Evolutionary conservation across 2,113 vertebrate species (phyloP).

Genomic region (Zosterops lateralis): DNA sequence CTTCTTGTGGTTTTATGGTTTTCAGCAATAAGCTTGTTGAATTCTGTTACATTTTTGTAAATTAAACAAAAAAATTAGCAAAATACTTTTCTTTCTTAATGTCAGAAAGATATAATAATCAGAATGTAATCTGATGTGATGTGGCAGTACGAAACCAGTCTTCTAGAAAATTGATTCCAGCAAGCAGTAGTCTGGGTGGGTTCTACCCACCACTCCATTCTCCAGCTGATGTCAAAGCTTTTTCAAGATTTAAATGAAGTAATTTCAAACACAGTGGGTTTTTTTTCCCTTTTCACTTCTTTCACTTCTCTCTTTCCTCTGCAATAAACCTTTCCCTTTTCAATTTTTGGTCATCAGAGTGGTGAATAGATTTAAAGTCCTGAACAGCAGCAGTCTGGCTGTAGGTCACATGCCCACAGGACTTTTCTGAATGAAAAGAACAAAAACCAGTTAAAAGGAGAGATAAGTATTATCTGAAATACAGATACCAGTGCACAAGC

Average conservation of each 20-base stretch:
- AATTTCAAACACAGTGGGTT: background rate
- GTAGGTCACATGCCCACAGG: background rate
- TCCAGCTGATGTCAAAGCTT: background rate
- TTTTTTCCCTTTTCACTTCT: background rate
- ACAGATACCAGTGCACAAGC: background rate
- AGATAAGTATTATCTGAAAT: background rate
- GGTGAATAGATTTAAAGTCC: background rate
- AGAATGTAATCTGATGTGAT: conserved; percentile 27
- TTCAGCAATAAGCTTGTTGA: background rate
- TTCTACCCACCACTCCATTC: background rate
- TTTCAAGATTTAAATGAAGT: background rate
- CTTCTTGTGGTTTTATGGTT: conserved; percentile 27
- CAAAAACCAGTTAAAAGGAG: background rate
- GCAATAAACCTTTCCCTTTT: background rate
- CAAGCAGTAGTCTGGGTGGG: conserved; percentile 9
- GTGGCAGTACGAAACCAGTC: background rate
- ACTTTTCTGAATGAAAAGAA: background rate
- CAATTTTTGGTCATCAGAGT: background rate
- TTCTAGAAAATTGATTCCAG: conserved; percentile 47
- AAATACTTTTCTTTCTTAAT: background rate
- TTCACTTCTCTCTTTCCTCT: background rate
- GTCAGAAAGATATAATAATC: conserved; percentile 1
- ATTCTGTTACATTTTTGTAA: background rate
- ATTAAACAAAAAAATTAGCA: conserved; percentile 1
- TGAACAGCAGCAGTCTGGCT: background rate